Evolutionary conservation across 2,888 invertebrate genomes (phyloP), one percentile per base, ranked within the genome.

Genomic region (Sesamia inferens): DNA sequence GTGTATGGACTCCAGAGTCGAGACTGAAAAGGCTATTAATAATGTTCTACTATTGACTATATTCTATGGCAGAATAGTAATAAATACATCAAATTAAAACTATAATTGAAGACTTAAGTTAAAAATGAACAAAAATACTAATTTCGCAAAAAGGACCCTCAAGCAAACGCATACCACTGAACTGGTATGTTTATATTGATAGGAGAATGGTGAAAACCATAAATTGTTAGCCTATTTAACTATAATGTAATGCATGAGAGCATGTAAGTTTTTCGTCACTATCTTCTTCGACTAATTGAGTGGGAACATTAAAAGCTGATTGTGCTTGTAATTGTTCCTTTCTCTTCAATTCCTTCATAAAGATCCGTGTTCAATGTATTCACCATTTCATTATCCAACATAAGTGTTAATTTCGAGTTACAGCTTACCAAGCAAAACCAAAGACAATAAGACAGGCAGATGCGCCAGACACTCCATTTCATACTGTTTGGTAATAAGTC

Each of bases 401-500:
- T 63, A 24, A 79, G 83, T 68, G 48, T 68, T 83, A 63, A 79
- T 83, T 79, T 68, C 48, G 66, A 55, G 10, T 59, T 66, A 3
- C 11, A 6, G 47, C 78, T 54, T 14, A 47, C 47, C 39, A 72
- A 75, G 74, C 72, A 82, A 48, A 74, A 73, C 51, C 61, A 74
- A 69, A 74, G 62, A 79, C 74, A 85, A 85, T 78, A 72, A 72
- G 65, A 76, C 71, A 75, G 70, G 74, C 74, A 83, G 75, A 81
- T 73, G 64, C 44, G 61, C 70, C 83, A 80, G 77, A 79, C 84
- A 81, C 77, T 74, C 68, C 78, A 79, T 64, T 85, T 70, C 80
- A 59, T 83, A 71, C 76, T 71, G 64, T 76, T 81, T 72, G 75
- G 80, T 79, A 87, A 87, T 87, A 85, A 87, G 78, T 83, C 67